phyloP scores from a whole-genome alignment of 2,888 invertebrate genomes.

The Caenorhabditis sp. region DNA sequence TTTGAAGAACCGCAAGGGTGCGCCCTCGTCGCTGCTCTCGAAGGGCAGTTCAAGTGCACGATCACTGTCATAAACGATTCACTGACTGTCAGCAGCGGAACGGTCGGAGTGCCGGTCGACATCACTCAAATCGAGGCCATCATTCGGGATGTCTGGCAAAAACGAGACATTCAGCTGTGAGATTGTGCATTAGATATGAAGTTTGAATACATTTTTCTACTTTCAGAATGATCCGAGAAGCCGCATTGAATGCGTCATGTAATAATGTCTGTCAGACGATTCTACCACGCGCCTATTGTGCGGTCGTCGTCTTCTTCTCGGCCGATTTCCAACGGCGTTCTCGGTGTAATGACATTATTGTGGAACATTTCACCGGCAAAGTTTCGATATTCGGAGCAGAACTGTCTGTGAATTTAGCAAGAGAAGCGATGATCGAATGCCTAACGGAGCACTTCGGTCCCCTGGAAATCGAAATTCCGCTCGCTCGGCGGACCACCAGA shows the following conservation, averaged over 20 bases:
- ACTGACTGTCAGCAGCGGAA: neutral
- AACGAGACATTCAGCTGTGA: constrained; percentile 42
- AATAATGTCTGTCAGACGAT: constrained; percentile 36
- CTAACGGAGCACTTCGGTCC: constrained; percentile 47
- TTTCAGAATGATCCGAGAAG: constrained; percentile 48
- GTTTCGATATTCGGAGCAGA: constrained; percentile 40
- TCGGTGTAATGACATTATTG: constrained; percentile 37
- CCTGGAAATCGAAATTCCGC: constrained; percentile 38
- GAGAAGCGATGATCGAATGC: constrained; percentile 34
- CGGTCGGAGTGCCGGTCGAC: constrained; percentile 9
- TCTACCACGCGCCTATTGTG: constrained; percentile 49
- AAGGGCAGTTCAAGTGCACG: constrained; percentile 37
- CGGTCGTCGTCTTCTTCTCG: constrained; percentile 49
- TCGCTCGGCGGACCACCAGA: constrained; percentile 1
- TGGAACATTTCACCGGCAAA: constrained; percentile 42
- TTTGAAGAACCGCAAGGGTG: constrained; percentile 48
- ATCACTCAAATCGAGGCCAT: constrained; percentile 9
- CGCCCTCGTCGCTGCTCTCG: constrained; percentile 27
- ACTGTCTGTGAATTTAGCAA: constrained; percentile 26
- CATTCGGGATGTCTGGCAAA: constrained; percentile 41
- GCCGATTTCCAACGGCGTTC: constrained; percentile 41
- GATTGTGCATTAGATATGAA: no score
- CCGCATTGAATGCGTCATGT: constrained; percentile 42
- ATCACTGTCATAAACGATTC: constrained; percentile 29
- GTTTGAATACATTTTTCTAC: neutral